Percentiles rank a stretch among this genome's conserved stretches.
Conservation (phyloP, 2,888 invertebrate genomes). For the Noctua pronuba region DNA sequence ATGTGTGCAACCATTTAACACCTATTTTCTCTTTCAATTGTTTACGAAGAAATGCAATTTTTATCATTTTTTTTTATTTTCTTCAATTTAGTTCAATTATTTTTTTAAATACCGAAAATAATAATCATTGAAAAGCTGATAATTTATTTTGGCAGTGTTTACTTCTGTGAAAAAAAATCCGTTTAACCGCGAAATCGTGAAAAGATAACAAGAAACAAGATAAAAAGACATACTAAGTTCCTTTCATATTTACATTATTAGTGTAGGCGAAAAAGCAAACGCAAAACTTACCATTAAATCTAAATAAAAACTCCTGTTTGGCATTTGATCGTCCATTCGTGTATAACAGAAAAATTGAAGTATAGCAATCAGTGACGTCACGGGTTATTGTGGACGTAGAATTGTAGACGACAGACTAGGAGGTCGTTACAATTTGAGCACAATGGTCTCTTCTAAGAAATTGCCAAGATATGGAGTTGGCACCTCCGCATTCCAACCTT, state of each 20-base stretch:
- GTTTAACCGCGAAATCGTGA: not conserved
- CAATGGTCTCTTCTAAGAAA: constrained; percentile 22
- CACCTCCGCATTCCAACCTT: not conserved
- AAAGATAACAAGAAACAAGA: not conserved
- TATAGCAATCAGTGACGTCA: constrained; percentile 2
- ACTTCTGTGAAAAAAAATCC: not conserved
- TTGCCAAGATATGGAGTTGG: not conserved
- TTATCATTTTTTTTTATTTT: too few species aligned
- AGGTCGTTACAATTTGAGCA: constrained; percentile 28
- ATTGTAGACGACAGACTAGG: not conserved
- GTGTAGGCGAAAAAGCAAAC: too few species aligned
- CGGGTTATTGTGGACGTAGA: constrained; percentile 6
- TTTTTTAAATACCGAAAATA: too few species aligned
- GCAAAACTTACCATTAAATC: not conserved
- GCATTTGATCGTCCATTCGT: constrained; percentile 9
- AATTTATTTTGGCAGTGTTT: not conserved
- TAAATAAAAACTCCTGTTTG: not conserved
- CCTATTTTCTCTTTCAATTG: too few species aligned
- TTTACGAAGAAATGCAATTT: too few species aligned
- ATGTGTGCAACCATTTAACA: too few species aligned
- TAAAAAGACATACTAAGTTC: not conserved
- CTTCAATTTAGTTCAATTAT: too few species aligned
- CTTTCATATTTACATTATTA: too few species aligned
- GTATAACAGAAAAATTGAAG: constrained; percentile 20
- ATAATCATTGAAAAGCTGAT: too few species aligned